These are phyloP conservation scores for Dromaius novaehollandiae DNA, from an alignment of 2,113 vertebrate genomes.

Conservation along the genomic window DNA sequence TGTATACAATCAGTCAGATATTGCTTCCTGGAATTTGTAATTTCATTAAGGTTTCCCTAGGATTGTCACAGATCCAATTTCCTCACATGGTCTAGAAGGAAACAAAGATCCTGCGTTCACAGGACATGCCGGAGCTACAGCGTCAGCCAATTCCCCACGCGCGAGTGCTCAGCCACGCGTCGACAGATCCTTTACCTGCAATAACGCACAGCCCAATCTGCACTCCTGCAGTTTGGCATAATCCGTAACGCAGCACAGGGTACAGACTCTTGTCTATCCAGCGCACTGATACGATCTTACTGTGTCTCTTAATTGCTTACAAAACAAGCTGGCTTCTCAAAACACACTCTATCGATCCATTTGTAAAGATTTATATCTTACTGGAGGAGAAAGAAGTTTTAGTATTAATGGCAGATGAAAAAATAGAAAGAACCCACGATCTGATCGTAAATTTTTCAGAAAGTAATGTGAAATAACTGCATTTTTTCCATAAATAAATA, in stretches of 20 bases:
- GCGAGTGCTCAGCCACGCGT: background rate
- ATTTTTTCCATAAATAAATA: background rate
- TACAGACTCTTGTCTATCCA: background rate
- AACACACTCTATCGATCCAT: background rate
- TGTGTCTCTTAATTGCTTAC: background rate
- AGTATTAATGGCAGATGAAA: background rate
- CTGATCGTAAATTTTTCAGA: background rate
- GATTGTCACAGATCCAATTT: background rate
- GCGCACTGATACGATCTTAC: background rate
- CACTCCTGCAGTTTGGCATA: background rate
- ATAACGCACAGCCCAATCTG: background rate
- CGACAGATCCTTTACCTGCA: background rate
- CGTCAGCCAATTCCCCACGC: fast-evolving
- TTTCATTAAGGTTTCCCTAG: background rate
- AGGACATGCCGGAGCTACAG: background rate
- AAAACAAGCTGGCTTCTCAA: background rate
- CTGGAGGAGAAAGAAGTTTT: background rate
- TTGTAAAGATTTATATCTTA: background rate
- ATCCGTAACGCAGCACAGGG: background rate
- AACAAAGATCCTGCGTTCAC: background rate
- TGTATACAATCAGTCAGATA: background rate
- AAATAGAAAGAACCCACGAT: background rate
- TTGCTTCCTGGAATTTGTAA: background rate
- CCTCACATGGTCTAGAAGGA: fast-evolving
- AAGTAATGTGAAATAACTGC: background rate